A percentile compares a stretch with the other conserved stretches of the same genome.
Conservation (phyloP, 1,140 invertebrate genomes). For the Ctenoplectra terminalis region DNA sequence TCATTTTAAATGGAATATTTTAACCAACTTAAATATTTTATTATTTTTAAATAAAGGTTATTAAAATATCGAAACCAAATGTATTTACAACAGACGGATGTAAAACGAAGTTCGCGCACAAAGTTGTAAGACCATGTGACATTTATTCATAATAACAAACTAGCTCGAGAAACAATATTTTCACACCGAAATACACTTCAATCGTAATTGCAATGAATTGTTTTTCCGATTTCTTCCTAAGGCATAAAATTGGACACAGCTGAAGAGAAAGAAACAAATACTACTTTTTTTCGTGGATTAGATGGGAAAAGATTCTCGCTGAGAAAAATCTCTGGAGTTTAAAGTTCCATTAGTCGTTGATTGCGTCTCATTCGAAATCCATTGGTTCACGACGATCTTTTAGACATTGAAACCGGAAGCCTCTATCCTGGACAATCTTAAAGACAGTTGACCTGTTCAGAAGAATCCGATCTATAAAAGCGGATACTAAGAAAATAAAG, state of each 20-base stretch:
- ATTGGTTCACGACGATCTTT: background rate
- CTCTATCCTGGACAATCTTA: background rate
- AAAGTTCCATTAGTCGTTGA: slow-evolving; percentile 7
- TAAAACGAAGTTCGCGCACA: too few species aligned
- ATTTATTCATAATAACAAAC: too few species aligned
- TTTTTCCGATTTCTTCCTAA: too few species aligned
- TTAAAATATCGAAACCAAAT: too few species aligned
- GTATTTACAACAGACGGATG: too few species aligned
- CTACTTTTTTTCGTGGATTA: background rate
- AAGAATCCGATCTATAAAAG: background rate
- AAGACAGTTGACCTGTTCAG: background rate
- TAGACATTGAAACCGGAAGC: background rate
- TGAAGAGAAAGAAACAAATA: background rate
- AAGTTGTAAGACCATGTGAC: too few species aligned
- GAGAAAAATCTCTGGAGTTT: background rate
- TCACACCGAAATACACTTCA: too few species aligned
- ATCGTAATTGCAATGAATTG: too few species aligned
- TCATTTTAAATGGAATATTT: too few species aligned
- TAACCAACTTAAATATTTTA: too few species aligned
- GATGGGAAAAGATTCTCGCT: background rate
- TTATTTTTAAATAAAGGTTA: too few species aligned
- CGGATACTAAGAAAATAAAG: background rate
- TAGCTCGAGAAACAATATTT: too few species aligned
- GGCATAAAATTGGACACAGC: background rate
- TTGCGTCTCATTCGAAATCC: slow-evolving; percentile 7